Conservation (phyloP, 2,797 vertebrate genomes). For the Ispidina lecontei region DNA sequence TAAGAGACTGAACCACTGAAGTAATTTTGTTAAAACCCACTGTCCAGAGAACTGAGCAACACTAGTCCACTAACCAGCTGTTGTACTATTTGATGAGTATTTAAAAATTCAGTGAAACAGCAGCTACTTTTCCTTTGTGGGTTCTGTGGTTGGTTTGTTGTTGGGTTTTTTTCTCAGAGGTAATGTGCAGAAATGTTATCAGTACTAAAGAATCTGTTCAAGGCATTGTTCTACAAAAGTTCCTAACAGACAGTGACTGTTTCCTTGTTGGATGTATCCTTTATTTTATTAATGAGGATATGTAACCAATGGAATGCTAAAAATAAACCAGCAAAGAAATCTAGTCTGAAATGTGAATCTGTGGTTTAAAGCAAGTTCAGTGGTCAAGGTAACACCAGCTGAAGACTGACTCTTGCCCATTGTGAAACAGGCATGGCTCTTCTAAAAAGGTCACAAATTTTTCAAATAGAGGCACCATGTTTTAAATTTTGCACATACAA, state of each 20-base stretch:
- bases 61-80: not conserved
- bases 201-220: slow-evolving; percentile 83
- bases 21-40: not conserved
- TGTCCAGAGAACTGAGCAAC: not conserved
- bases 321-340: slow-evolving; percentile 70
- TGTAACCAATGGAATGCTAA: slow-evolving; percentile 77
- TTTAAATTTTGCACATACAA: slow-evolving; percentile 81
- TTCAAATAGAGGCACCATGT: slow-evolving; percentile 84
- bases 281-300: slow-evolving; percentile 80
- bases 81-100: not conserved
- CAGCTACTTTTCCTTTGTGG: slow-evolving; percentile 78
- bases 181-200: slow-evolving; percentile 87
- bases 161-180: slow-evolving; percentile 84
- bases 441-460: slow-evolving; percentile 77
- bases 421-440: slow-evolving; percentile 66
- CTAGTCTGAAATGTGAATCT: slow-evolving; percentile 75
- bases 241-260: slow-evolving; percentile 78
- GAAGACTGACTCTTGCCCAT: slow-evolving; percentile 65
- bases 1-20: not conserved
- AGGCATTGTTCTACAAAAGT: slow-evolving; percentile 79
- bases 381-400: slow-evolving; percentile 67
- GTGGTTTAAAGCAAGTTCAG: slow-evolving; percentile 70
- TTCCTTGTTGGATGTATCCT: slow-evolving; percentile 76
- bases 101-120: slow-evolving; percentile 58
- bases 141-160: not conserved